phyloP scores from a whole-genome alignment of 2,113 vertebrate genomes.

The Podarcis cretensis region DNA sequence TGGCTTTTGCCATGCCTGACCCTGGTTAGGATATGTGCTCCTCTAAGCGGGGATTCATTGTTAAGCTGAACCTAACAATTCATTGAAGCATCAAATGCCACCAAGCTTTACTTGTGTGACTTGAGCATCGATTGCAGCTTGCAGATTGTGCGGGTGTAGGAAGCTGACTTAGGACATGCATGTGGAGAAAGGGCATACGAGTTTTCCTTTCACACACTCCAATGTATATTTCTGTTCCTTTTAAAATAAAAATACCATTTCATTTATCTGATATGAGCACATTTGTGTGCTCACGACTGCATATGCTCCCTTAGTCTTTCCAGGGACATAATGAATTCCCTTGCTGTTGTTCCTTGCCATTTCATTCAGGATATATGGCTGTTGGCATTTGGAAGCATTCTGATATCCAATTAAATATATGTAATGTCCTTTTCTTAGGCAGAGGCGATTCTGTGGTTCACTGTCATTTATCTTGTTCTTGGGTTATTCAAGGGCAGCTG shows the following conservation, averaged over 20 bases:
- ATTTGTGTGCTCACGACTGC: neutral
- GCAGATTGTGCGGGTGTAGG: neutral
- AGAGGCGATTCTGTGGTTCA: neutral
- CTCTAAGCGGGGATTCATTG: too few species aligned
- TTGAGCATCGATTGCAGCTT: neutral
- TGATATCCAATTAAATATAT: conserved; percentile 22
- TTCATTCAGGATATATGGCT: neutral
- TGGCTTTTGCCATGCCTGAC: too few species aligned
- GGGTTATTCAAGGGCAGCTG: conserved; percentile 17
- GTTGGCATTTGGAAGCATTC: conserved; percentile 25
- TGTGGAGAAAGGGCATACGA: neutral
- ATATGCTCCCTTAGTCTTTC: conserved; percentile 2
- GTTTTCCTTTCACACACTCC: neutral
- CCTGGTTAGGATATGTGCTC: too few species aligned
- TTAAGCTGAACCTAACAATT: too few species aligned
- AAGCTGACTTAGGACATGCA: neutral
- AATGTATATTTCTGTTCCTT: neutral
- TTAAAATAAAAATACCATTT: neutral
- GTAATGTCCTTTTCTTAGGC: conserved; percentile 21
- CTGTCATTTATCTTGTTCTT: conserved; percentile 27
- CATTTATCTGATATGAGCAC: neutral
- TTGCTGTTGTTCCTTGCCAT: conserved; percentile 34
- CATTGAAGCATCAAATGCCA: too few species aligned
- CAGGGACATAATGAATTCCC: neutral
- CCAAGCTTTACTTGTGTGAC: neutral